Evolutionary conservation across 2,888 invertebrate species (phyloP).

Genomic region (Drosophila diplacantha): DNA sequence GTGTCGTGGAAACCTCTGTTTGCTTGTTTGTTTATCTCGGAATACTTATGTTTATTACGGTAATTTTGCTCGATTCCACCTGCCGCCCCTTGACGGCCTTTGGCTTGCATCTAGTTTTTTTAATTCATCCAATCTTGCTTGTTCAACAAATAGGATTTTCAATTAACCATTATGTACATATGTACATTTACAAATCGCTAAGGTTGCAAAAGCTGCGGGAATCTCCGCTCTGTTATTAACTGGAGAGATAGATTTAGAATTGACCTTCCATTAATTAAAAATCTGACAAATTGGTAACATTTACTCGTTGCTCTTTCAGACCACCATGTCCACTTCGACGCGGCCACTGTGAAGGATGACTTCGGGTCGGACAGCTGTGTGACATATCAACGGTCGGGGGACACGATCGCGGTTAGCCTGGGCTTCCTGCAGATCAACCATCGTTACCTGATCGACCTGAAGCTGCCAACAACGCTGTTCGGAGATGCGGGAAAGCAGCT

Average conservation of each 20-base stretch:
- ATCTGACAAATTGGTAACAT: background rate
- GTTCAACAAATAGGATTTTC: constrained; percentile 26
- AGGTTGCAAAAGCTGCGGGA: background rate
- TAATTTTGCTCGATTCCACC: constrained; percentile 27
- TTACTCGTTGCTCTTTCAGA: constrained; percentile 54
- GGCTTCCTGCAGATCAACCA: constrained; percentile 78
- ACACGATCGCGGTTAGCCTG: constrained; percentile 76
- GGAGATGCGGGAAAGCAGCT: constrained; percentile 57
- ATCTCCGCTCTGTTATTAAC: background rate
- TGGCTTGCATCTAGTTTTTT: constrained; percentile 13
- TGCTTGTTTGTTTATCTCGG: constrained; percentile 37
- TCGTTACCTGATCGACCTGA: constrained; percentile 76
- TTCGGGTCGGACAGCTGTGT: constrained; percentile 76
- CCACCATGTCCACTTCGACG: constrained; percentile 78
- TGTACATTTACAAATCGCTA: constrained; percentile 20
- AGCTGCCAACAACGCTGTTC: constrained; percentile 74
- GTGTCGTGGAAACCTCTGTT: constrained; percentile 28
- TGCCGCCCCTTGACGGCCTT: constrained; percentile 8
- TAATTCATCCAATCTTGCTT: constrained; percentile 8
- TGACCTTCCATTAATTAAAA: background rate
- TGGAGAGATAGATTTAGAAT: background rate
- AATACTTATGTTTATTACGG: constrained; percentile 30
- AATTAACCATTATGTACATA: constrained; percentile 23
- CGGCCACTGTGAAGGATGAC: constrained; percentile 73
- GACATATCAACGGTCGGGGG: constrained; percentile 77